phyloP scores from a whole-genome alignment of 2,888 invertebrate genomes.

The Hymenopus coronatus region DNA sequence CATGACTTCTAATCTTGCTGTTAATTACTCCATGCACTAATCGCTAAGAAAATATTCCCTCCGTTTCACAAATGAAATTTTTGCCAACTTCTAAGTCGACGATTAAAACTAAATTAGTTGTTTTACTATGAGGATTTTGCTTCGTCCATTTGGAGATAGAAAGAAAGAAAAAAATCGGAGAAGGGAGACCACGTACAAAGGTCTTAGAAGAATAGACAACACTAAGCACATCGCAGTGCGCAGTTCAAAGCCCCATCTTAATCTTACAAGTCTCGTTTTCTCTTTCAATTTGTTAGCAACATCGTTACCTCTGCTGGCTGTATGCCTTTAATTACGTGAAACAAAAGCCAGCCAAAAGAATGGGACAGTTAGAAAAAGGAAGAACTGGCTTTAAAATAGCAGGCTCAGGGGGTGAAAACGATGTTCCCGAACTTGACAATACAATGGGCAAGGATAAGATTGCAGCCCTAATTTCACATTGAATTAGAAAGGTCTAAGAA shows the following conservation, averaged over 20 bases:
- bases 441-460: not conserved
- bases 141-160: not conserved
- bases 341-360: not conserved
- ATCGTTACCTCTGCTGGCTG: not conserved
- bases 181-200: not conserved
- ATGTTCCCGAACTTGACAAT: not conserved
- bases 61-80: not conserved
- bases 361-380: not conserved
- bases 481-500: not conserved
- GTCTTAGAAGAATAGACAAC: not conserved
- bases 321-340: conserved; percentile 18
- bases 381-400: not conserved
- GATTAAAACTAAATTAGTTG: not conserved
- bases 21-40: too few relatives aligned
- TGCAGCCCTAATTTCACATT: not conserved
- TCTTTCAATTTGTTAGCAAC: conserved; percentile 16
- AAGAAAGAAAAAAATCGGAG: not conserved
- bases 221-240: not conserved
- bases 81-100: not conserved
- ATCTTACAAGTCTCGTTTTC: conserved; percentile 1
- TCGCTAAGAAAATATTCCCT: not conserved
- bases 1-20: too few relatives aligned
- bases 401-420: not conserved
- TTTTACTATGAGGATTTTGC: not conserved
- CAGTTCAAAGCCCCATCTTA: not conserved